Evolutionary conservation across 2,888 invertebrate species (phyloP), one percentile per base, ranked within the genome.

Genomic region (Lasioglossum vierecki): DNA sequence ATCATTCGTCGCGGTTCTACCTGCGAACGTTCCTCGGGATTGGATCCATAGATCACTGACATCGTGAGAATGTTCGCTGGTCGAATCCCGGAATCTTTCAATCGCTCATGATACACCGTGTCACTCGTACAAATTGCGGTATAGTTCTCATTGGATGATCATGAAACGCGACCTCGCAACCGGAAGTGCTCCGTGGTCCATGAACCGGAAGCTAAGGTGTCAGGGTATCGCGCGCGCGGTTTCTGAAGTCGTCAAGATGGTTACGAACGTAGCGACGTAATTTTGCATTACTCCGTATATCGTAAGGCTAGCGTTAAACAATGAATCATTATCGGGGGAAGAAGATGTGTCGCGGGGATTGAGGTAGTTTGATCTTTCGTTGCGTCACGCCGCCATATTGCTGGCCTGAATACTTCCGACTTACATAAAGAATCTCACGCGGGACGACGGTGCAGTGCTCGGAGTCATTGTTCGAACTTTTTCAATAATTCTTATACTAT

Each of bases 41-140:
- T 8, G 39, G 66, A 35, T 68, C 39, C 18, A 39, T 30, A 6
- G 30, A 63, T 63, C 63, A 6, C 13, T 30, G 8, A 30, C 2
- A 63, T 63, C 30, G 4, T 30, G 30, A 2, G 63, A 63, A 63
- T 6, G 63, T 63, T 30, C 63, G 63, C 15, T 30, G 63, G 30
- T 66, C 66, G 66, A 66, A 66, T 66, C 66, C 18, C 18, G 66
- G 30, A 35, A 35, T 66, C 78, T 78, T 70, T 72, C 49, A 68
- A 84, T 84, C 85, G 84, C 78, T 80, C 85, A 79, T 74, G 72
- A 66, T 75, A 81, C 76, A 70, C 63, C 60, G 79, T 77, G 81
- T 86, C 77, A 73, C 75, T 87, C 79, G 87, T 83, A 87, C 83
- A 87, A 88, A 88, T 80, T 71, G 78, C 85, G 80, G 26, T 83